phyloP scores from a whole-genome alignment of 1,140 invertebrate species.

The Drosophila biarmipes region DNA sequence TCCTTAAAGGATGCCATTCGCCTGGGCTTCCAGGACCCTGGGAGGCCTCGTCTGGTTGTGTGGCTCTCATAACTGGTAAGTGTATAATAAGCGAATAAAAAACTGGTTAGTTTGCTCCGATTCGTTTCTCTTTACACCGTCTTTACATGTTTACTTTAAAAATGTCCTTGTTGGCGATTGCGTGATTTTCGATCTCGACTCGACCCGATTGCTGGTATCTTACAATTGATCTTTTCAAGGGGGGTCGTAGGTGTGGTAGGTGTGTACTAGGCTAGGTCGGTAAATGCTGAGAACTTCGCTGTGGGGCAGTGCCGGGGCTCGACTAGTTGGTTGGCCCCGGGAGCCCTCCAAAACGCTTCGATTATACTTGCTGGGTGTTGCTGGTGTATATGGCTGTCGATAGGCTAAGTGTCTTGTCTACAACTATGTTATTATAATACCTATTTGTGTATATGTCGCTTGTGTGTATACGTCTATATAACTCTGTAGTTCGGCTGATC shows the following conservation, averaged over 20 bases:
- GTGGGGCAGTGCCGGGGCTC: conserved; percentile 49
- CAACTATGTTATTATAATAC: conserved; percentile 35
- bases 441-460: conserved; percentile 39
- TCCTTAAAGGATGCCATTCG: conserved; percentile 10
- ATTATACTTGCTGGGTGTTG: conserved; percentile 22
- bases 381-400: conserved; percentile 18
- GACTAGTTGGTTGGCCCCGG: conserved; percentile 45
- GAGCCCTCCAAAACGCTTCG: conserved; percentile 31
- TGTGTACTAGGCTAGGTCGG: conserved; percentile 29
- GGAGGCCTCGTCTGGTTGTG: conserved; percentile 2
- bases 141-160: conserved; percentile 68
- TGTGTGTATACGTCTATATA: conserved; percentile 45
- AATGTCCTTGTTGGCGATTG: conserved; percentile 34
- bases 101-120: conserved; percentile 72
- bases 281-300: conserved; percentile 49
- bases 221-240: conserved; percentile 52
- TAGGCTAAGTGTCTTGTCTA: conserved; percentile 42
- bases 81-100: conserved; percentile 78
- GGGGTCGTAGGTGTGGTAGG: conserved; percentile 22
- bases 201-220: conserved; percentile 45
- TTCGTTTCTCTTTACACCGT: conserved; percentile 63
- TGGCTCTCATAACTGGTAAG: conserved; percentile 49
- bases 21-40: background rate
- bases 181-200: conserved; percentile 38
- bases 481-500: conserved; percentile 47